Base-by-base conservation (phyloP, 1,140 invertebrate genomes). In the Doryteuthis pealeii region DNA sequence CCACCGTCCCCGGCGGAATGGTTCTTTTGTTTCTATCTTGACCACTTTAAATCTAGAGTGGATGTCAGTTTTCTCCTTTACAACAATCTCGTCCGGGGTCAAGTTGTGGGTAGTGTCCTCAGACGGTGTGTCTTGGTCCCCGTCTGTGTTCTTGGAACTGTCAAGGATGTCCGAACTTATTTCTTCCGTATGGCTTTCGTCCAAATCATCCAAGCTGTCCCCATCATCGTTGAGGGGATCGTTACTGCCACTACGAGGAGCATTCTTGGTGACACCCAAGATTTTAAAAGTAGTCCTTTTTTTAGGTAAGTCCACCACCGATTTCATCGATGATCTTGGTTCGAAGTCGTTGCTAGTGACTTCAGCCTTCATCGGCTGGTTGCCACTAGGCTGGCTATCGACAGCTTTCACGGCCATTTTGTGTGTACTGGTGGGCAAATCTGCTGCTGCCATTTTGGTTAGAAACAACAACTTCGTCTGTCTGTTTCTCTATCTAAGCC, bases 241-340 rank as follows among this genome's bases (percentile, higher is more conserved):
- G 81, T 92, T 92, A 72, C 83, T 79, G 35, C 76, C 80, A 80
- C 92, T 92, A 78, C 94, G 92, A 76, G 75, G 76, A 14, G 76
- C 73, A 68, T 77, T 77, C 73, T 81, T 81, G 22, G 93, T 95
- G 75, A 96, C 92, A 85, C 93, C 94, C 14, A 95, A 97, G 84
- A 97, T 96, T 90, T 96, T 95, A 90, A 97, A 97, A 72, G 95
- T 96, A 84, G 93, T 94, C 84, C 91, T 93, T 90, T 94, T 94
- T 90, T 94, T 94, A 2, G 80, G 79, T 22, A 75, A 72, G 30
- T 74, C 73, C 12, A n/a, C 40, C 5, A 32, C 4, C 3, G 70
- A 31, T 71, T 58, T 71, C 8, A 31, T 22, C n/a, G 35, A 15
- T 22, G 69, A 12, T 28, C 69, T 45, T 0, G 26, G 33, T 58